Base-by-base conservation (phyloP, 2,888 invertebrate species). In the Lasioglossum zephyrum region DNA sequence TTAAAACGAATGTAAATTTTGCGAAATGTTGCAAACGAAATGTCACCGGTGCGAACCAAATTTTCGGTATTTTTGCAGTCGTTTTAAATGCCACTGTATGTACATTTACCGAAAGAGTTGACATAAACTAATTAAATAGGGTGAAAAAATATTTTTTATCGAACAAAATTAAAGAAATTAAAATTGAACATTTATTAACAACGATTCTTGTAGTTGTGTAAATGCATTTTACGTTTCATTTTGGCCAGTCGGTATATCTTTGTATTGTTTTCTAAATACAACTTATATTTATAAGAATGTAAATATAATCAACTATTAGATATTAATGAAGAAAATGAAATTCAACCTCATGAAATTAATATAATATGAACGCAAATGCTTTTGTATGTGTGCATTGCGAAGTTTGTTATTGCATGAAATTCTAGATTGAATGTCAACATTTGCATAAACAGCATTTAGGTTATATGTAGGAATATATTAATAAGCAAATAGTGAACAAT, bases 1-100 rank as follows among this genome's bases (percentile, higher is more conserved):
- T 60, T 60, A 13, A 60, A 60, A 60, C 60, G 31, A 60, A 60
- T 60, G 60, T 26, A 60, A 60, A 60, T 60, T 60, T 26, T 60
- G 1, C 16, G 26, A 26, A 60, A 60, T 5, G 60, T 60, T 16
- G 60, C 60, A 26, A 60, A 31, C 22, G 60, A 60, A 26, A 60
- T 60, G 60, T 60, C 60, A 31, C 60, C 13, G 60, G 0, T 13
- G 60, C 31, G 31, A 60, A 16, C 26, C 60, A 60, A 26, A 60
- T 31, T 31, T 63, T 31, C 63, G 26, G 2, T 63, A 63, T 31
- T 26, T 31, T 63, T 26, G 31, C 16, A 6, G 60, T 63, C 6
- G 26, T 26, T 26, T 60, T 4, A 5, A 13, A 31, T 26, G 26
- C 13, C 13, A 60, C 60, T 26, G 49, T 13, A 26, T 4, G 49